Evolutionary conservation across 2,888 invertebrate genomes (phyloP).

Genomic region (Prosapia bicincta): DNA sequence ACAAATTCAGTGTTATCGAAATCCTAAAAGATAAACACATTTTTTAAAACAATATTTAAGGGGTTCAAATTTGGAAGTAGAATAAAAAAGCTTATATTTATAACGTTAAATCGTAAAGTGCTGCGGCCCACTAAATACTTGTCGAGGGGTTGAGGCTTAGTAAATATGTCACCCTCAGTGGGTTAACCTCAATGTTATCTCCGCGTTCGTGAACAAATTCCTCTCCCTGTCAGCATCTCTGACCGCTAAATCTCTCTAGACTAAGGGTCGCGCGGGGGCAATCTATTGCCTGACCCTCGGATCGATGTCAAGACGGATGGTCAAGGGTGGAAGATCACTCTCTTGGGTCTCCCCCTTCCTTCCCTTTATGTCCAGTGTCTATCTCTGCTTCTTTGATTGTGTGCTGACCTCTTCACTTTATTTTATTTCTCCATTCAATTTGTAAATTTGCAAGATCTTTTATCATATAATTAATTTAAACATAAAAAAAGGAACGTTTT

Average conservation of each 20-base stretch:
- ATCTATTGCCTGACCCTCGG: conserved; percentile 2
- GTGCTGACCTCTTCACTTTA: not conserved
- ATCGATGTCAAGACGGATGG: not conserved
- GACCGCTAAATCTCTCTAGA: conserved; percentile 2
- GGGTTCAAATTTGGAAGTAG: too few species aligned
- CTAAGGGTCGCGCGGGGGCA: conserved; percentile 16
- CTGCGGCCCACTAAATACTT: not conserved
- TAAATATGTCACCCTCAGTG: conserved; percentile 21
- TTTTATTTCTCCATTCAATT: not conserved
- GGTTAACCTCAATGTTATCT: conserved; percentile 24
- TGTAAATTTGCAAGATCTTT: too few species aligned
- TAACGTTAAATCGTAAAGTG: not conserved
- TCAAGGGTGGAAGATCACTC: not conserved
- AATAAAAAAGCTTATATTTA: not conserved
- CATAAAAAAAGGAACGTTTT: too few species aligned
- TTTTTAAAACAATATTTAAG: too few species aligned
- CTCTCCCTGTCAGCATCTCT: conserved; percentile 5
- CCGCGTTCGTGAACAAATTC: conserved; percentile 19
- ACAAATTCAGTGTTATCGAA: too few species aligned
- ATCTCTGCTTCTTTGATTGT: not conserved
- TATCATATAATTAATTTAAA: too few species aligned
- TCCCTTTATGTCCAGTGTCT: not conserved
- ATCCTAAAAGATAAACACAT: too few species aligned
- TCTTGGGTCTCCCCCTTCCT: not conserved
- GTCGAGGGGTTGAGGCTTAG: conserved; percentile 6